phyloP scores from a whole-genome alignment of 2,888 invertebrate genomes.

The Iphiclides podalirius region DNA sequence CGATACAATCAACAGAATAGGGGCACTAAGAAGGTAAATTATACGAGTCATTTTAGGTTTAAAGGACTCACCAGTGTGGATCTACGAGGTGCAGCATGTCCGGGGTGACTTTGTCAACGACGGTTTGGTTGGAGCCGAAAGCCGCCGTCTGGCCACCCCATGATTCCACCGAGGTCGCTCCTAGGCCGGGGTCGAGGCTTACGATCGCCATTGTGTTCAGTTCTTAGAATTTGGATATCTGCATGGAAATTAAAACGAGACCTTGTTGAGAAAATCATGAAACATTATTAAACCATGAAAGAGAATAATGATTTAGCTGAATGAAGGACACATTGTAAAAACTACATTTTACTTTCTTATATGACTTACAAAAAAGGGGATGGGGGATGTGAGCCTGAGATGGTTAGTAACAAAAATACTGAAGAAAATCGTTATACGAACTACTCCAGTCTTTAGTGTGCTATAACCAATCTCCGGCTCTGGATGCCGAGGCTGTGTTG shows the following conservation, averaged over 20 bases:
- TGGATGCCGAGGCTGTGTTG: constrained; percentile 59
- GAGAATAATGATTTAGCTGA: neutral
- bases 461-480: constrained; percentile 67
- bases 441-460: constrained; percentile 77
- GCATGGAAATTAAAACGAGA: constrained; percentile 15
- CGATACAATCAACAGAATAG: too few relatives aligned
- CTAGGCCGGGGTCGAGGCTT: constrained; percentile 68
- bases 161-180: constrained; percentile 67
- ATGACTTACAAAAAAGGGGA: constrained; percentile 47
- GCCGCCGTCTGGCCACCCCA: constrained; percentile 74
- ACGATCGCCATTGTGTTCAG: constrained; percentile 51
- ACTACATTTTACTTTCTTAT: constrained; percentile 15
- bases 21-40: too few relatives aligned
- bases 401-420: constrained; percentile 73
- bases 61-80: constrained; percentile 84
- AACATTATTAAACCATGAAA: neutral
- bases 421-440: constrained; percentile 79
- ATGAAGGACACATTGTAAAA: neutral
- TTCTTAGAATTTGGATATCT: constrained; percentile 37
- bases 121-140: constrained; percentile 85
- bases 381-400: constrained; percentile 55
- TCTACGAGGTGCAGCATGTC: constrained; percentile 89
- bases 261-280: neutral
- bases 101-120: constrained; percentile 88
- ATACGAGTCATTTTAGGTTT: too few relatives aligned